Conservation (phyloP, 2,113 vertebrate genomes). For the Psophia crepitans region DNA sequence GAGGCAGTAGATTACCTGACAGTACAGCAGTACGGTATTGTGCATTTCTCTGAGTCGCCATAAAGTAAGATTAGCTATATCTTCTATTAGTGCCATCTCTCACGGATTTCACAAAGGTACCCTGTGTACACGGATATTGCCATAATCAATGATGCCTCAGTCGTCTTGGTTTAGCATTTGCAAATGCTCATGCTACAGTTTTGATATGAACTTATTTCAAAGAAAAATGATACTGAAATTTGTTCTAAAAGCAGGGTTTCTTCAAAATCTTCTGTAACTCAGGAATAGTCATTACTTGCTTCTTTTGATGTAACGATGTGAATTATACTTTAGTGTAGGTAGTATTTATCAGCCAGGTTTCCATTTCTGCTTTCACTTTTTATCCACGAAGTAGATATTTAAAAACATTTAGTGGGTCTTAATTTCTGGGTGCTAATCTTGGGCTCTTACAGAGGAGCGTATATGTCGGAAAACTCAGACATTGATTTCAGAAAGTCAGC, state of each 20-base stretch:
- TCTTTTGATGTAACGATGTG: not conserved
- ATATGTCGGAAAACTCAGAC: not conserved
- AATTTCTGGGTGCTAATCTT: not conserved
- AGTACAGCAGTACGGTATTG: not conserved
- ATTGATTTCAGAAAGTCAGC: not conserved
- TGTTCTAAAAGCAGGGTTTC: not conserved
- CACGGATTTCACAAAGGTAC: not conserved
- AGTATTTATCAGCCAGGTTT: not conserved
- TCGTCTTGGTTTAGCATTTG: not conserved
- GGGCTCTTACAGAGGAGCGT: not conserved
- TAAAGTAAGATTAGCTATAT: constrained; percentile 32
- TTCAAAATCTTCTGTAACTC: not conserved
- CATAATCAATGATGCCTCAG: not conserved
- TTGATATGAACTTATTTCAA: not conserved
- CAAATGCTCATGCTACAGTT: not conserved
- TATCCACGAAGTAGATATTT: no score
- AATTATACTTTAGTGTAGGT: not conserved
- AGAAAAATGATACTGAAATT: not conserved
- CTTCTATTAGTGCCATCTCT: not conserved
- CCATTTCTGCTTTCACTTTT: not conserved
- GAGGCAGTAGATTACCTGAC: constrained; percentile 57
- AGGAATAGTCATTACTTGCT: not conserved
- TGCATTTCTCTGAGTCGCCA: not conserved
- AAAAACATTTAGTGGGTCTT: not conserved
- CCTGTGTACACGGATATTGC: not conserved